Conservation (phyloP, 2,888 invertebrate genomes). For the Hypolimnas misippus region DNA sequence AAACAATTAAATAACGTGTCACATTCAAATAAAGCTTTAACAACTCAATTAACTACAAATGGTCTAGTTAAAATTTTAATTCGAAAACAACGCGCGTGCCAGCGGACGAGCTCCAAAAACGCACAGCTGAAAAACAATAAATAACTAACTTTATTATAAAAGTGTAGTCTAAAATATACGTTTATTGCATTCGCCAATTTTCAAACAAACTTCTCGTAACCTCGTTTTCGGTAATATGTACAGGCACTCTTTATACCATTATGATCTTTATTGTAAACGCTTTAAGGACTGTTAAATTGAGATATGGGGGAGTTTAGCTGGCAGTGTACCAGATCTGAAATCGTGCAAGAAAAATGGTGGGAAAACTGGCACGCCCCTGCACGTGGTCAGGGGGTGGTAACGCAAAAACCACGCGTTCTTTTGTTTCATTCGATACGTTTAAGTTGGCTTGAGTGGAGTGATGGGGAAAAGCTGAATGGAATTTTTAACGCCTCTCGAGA, state of each 20-base stretch:
- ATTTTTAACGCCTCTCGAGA: slow-evolving; percentile 27
- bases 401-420: slow-evolving; percentile 46
- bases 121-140: slow-evolving; percentile 23
- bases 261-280: slow-evolving; percentile 32
- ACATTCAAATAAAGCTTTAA: no score
- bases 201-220: slow-evolving; percentile 38
- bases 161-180: slow-evolving; percentile 32
- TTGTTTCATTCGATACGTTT: slow-evolving; percentile 45
- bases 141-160: slow-evolving; percentile 29
- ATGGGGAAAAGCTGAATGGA: slow-evolving; percentile 38
- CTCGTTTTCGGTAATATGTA: slow-evolving; percentile 38
- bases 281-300: slow-evolving; percentile 27
- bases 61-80: not conserved
- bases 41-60: not conserved
- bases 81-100: not conserved
- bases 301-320: slow-evolving; percentile 46
- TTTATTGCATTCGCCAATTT: slow-evolving; percentile 39
- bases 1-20: no score
- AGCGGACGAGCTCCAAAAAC: slow-evolving; percentile 5
- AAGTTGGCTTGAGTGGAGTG: slow-evolving; percentile 43
- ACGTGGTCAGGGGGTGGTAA: slow-evolving; percentile 35
- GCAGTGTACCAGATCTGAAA: slow-evolving; percentile 47
- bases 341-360: slow-evolving; percentile 49
- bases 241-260: slow-evolving; percentile 24
- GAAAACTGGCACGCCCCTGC: slow-evolving; percentile 44